Evolutionary conservation across 2,888 invertebrate genomes (phyloP), one percentile per base, ranked within the genome.

Genomic region (Cephonodes hylas): DNA sequence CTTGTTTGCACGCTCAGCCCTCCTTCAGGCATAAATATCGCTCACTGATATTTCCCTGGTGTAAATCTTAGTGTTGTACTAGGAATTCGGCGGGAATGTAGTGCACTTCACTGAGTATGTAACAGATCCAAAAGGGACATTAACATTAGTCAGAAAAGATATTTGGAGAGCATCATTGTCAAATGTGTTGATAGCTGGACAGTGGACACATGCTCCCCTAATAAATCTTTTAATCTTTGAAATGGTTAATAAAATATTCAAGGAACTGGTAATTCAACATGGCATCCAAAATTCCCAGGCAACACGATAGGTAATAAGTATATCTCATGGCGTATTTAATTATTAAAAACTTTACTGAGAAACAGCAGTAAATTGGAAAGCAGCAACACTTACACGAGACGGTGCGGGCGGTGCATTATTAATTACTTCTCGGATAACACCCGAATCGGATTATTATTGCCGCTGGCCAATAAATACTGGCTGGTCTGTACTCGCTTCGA

Each of bases 401-500:
- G 69, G 66, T 68, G 66, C 66, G 66, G 66, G 71, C 64, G 59
- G 62, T 65, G 69, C 76, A 77, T 75, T 82, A 84, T 83, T 84
- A 84, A 83, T 85, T 83, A 86, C 73, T 72, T 72, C 72, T 70
- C 73, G 76, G 73, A 81, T 76, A 75, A 79, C 77, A 73, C 74
- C 76, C 77, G 77, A 78, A 80, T 78, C 79, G 76, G 79, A 83
- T 83, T 84, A 84, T 81, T 80, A 80, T 73, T 76, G 68, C 63
- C 74, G 67, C 74, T 75, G 42, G 15, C 53, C 60, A 60, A 42
- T 53, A 60, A 59, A 59, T 59, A 45, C 45, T 53, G 48, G n/a
- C 23, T 15, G 53, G 31, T 31, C 31, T 53, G 53, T 53, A 53
- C 27, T 8, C 27, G 18, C 15, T 53, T 53, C 25, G 27, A 48